These are phyloP conservation scores for Charanyca ferruginea DNA, from an alignment of 2,888 invertebrate species.

Conservation along the genomic window DNA sequence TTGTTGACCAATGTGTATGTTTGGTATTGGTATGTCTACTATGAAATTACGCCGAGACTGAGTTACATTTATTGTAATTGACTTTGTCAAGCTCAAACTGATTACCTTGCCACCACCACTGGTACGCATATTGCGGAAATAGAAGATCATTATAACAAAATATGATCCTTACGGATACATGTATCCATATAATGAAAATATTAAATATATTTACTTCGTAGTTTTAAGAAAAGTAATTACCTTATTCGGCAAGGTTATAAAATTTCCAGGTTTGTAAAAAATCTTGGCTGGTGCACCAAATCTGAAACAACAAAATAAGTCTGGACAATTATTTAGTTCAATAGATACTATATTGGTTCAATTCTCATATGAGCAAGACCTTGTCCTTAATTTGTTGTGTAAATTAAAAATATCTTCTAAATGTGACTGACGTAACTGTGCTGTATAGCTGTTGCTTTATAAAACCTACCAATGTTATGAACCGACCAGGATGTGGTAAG, in stretches of 20 bases:
- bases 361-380: slow-evolving; percentile 60
- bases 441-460: slow-evolving; percentile 24
- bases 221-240: slow-evolving; percentile 46
- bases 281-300: slow-evolving; percentile 51
- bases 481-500: slow-evolving; percentile 40
- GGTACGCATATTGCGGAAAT: slow-evolving; percentile 11
- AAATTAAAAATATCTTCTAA: slow-evolving; percentile 54
- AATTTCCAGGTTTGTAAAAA: slow-evolving; percentile 68
- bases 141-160: slow-evolving; percentile 9
- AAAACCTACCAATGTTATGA: slow-evolving; percentile 38
- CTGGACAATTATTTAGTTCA: slow-evolving; percentile 45
- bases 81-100: slow-evolving; percentile 58
- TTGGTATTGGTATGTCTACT: slow-evolving; percentile 49
- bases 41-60: slow-evolving; percentile 53
- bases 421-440: slow-evolving; percentile 40
- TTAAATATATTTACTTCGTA: background rate
- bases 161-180: background rate
- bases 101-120: slow-evolving; percentile 43
- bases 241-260: slow-evolving; percentile 68
- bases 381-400: slow-evolving; percentile 70
- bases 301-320: slow-evolving; percentile 70
- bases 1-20: slow-evolving; percentile 46
- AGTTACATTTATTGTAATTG: slow-evolving; percentile 45
- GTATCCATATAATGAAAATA: background rate
- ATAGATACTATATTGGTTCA: slow-evolving; percentile 57